These are phyloP conservation scores for Arrhopalites spinosus DNA, from an alignment of 2,888 invertebrate genomes.

Conservation along the genomic window DNA sequence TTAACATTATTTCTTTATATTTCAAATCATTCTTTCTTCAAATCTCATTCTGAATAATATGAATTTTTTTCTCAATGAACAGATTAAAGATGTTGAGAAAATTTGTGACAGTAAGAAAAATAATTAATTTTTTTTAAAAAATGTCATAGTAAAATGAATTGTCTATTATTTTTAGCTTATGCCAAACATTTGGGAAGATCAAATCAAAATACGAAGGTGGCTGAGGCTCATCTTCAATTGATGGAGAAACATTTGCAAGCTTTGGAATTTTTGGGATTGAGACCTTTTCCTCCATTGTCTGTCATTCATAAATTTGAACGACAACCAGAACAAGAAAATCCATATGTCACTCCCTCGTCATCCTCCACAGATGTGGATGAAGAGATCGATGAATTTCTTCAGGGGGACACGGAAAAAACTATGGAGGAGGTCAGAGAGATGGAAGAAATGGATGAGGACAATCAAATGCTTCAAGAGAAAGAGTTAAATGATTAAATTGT, in stretches of 20 bases:
- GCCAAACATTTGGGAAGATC: constrained; percentile 2
- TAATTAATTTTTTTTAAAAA: neutral
- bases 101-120: constrained; percentile 3
- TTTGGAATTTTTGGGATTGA: constrained; percentile 9
- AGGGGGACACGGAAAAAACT: neutral
- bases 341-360: constrained; percentile 6
- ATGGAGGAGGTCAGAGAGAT: neutral
- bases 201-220: constrained; percentile 10
- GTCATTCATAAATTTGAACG: constrained; percentile 22
- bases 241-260: constrained; percentile 19
- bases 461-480: neutral
- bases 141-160: neutral
- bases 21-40: no score
- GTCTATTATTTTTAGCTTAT: constrained; percentile 2
- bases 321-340: constrained; percentile 20
- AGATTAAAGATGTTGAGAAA: constrained; percentile 12
- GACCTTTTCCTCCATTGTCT: constrained; percentile 18
- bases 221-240: constrained; percentile 9
- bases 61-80: constrained; percentile 20
- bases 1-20: no score
- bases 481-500: no score
- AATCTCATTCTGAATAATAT: no score
- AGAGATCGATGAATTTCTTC: constrained; percentile 3
- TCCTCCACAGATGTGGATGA: constrained; percentile 8
- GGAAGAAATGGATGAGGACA: neutral